phyloP scores from a whole-genome alignment of 2,888 invertebrate species.

The Trileptium ribeirensis region DNA sequence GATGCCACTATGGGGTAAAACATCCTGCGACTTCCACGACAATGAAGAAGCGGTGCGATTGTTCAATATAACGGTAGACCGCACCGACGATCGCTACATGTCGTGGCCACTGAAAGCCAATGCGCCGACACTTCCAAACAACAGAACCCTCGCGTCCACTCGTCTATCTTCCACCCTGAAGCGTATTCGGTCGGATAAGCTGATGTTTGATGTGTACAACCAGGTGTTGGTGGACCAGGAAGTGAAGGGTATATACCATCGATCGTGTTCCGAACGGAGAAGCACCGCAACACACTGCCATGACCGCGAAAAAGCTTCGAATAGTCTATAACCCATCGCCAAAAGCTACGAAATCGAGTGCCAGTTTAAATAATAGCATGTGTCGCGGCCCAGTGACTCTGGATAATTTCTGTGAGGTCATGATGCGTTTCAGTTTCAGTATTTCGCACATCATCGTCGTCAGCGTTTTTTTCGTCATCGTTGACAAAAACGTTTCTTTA shows the following conservation, averaged over 20 bases:
- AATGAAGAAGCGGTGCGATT: background rate
- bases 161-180: background rate
- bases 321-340: too few relatives aligned
- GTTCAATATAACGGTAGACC: background rate
- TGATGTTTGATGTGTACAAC: slow-evolving; percentile 20
- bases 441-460: too few relatives aligned
- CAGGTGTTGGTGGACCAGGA: slow-evolving; percentile 20
- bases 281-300: too few relatives aligned
- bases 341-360: too few relatives aligned
- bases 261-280: slow-evolving; percentile 11
- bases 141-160: background rate
- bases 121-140: background rate
- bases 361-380: too few relatives aligned
- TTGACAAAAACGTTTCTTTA: too few relatives aligned
- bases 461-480: too few relatives aligned
- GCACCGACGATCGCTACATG: too few relatives aligned
- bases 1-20: background rate
- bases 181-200: background rate
- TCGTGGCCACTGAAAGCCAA: background rate
- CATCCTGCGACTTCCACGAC: background rate
- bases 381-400: too few relatives aligned
- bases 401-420: too few relatives aligned
- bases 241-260: slow-evolving; percentile 21
- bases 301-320: too few relatives aligned
- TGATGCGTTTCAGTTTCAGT: too few relatives aligned